Evolutionary conservation across 2,888 invertebrate species (phyloP), one percentile per base, ranked within the genome.

Genomic region (Dicranocentrus wangi): DNA sequence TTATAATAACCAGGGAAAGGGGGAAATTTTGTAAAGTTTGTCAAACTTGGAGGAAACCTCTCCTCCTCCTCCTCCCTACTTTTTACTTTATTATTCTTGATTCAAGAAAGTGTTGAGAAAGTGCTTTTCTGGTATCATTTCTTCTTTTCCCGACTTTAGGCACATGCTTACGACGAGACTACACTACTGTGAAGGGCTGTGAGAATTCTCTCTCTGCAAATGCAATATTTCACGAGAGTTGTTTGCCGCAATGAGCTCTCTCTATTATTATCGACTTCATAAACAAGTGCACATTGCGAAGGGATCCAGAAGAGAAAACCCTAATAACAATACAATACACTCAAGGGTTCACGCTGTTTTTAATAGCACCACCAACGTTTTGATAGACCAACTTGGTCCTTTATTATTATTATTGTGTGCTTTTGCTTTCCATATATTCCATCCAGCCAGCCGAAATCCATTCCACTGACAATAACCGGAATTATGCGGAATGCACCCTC

Each of bases 1-100:
- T 27, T 70, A 32, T 72, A 63, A 72, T 55, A 63, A 55, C 43
- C 21, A 73, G 7, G 61, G 27, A 65, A 39, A 73, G 23, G 42
- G 61, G 63, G 47, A 63, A 72, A 28, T 65, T 61, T 51, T 21
- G 15, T 42, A 73, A 73, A 73, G 63, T 73, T 73, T 65, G 55
- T 42, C 23, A 55, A 73, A 73, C 63, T 73, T 63, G 39, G 43
- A 15, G 13, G 21, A 39, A 25, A 51, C 28, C 28, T 28, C 25
- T 42, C 39, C 65, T 43, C 43, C 23, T 65, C 65, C 23, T 43
- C 19, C 43, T 65, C 17, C 32, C 61, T 32, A 10, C 47, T 72
- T 63, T 63, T 63, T 60, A 61, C 51, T 55, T 55, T 55, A 55
- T 55, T 55, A 55, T 55, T 23, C 23, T 55, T 25, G n/a, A 55